Evolutionary conservation across 2,888 invertebrate species (phyloP).

Genomic region (Axea sp.): DNA sequence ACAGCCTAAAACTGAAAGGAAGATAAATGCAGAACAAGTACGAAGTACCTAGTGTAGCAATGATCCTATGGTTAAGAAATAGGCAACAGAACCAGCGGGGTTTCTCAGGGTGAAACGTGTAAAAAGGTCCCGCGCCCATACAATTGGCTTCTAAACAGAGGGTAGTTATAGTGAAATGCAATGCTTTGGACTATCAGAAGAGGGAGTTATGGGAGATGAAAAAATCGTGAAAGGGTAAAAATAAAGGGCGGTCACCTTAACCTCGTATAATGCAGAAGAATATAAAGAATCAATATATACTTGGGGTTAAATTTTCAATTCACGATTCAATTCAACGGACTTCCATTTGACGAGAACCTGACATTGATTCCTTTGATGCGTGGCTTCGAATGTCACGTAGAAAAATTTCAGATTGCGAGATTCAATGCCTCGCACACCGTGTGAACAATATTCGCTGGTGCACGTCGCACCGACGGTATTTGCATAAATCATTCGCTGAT

Average conservation of each 20-base stretch:
- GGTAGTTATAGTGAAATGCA: constrained; percentile 74
- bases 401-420: constrained; percentile 70
- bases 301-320: constrained; percentile 69
- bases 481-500: too few relatives aligned
- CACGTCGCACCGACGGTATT: too few relatives aligned
- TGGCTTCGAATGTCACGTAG: constrained; percentile 68
- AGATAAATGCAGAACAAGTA: constrained; percentile 62
- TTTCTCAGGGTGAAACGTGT: constrained; percentile 70
- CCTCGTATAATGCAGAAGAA: constrained; percentile 49
- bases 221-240: constrained; percentile 63
- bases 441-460: too few relatives aligned
- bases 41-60: constrained; percentile 64
- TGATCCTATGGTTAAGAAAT: constrained; percentile 66
- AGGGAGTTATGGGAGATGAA: constrained; percentile 59
- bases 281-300: constrained; percentile 56
- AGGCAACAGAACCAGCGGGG: constrained; percentile 74
- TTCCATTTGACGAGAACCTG: constrained; percentile 72
- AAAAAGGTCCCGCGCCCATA: constrained; percentile 70
- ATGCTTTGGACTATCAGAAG: constrained; percentile 63
- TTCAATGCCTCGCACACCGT: constrained; percentile 59
- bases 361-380: constrained; percentile 72
- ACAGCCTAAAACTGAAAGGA: constrained; percentile 55
- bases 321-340: constrained; percentile 63
- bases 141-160: constrained; percentile 75
- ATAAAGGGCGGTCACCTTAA: constrained; percentile 72